A percentile compares a stretch with the other conserved stretches of the same genome.
These are phyloP conservation scores for Clunio marinus DNA, from an alignment of 2,888 invertebrate genomes.

Conservation along the genomic window DNA sequence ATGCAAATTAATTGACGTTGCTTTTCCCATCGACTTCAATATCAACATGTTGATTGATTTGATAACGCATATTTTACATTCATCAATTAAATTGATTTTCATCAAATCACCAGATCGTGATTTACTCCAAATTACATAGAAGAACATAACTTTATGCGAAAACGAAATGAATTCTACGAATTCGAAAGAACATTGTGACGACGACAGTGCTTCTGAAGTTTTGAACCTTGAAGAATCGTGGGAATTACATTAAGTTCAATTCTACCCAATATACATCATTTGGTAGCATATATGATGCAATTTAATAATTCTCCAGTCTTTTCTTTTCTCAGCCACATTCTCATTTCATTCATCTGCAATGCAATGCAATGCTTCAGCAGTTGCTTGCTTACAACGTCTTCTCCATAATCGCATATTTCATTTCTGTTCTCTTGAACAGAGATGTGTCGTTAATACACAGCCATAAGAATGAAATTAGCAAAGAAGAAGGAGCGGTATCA, in stretches of 20 bases:
- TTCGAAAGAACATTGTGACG: not conserved
- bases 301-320: constrained; percentile 31
- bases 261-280: constrained; percentile 17
- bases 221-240: constrained; percentile 17
- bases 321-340: not conserved
- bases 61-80: too few relatives aligned
- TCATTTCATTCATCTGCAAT: not conserved
- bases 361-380: too few relatives aligned
- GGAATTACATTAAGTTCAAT: constrained; percentile 28
- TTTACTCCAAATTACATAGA: constrained; percentile 32
- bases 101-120: constrained; percentile 13
- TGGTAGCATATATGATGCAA: constrained; percentile 33
- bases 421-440: not conserved
- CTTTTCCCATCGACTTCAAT: too few relatives aligned
- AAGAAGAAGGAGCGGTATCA: constrained; percentile 24
- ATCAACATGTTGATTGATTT: too few relatives aligned
- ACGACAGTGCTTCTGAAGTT: constrained; percentile 31
- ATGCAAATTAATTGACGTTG: too few relatives aligned
- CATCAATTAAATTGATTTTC: not conserved
- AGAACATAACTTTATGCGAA: not conserved
- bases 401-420: constrained; percentile 20
- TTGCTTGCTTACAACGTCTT: too few relatives aligned
- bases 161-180: constrained; percentile 11
- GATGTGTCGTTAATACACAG: constrained; percentile 3
- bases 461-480: constrained; percentile 12